These are phyloP conservation scores for Callinectes sapidus DNA, from an alignment of 2,888 invertebrate species.

Conservation along the genomic window DNA sequence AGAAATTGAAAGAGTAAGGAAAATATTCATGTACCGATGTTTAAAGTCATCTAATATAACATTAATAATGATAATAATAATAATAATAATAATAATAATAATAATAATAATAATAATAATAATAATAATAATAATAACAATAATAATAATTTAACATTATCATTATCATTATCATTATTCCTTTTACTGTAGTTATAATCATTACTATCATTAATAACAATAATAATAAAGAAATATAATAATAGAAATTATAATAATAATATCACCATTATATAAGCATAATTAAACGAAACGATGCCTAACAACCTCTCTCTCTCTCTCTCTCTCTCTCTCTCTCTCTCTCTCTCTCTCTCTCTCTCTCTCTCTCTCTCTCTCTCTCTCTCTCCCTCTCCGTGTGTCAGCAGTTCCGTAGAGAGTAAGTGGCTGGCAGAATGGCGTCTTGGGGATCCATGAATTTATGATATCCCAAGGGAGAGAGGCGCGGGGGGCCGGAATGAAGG, in stretches of 20 bases:
- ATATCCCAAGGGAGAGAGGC: background rate
- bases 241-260: no score
- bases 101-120: no score
- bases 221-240: no score
- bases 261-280: no score
- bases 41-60: background rate
- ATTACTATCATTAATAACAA: no score
- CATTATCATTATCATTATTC: no score
- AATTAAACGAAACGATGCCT: background rate
- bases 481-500: background rate
- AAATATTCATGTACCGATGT: background rate
- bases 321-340: background rate
- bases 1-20: background rate
- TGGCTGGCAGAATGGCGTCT: background rate
- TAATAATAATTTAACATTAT: no score
- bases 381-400: background rate
- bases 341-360: background rate
- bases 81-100: background rate
- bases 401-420: background rate
- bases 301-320: no score
- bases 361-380: slow-evolving; percentile 1
- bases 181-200: no score
- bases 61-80: background rate
- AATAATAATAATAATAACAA: no score
- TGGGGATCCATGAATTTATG: slow-evolving; percentile 16